Evolutionary conservation across 2,113 vertebrate species (phyloP), one percentile per base, ranked within the genome.

Genomic region (Panthera leo): DNA sequence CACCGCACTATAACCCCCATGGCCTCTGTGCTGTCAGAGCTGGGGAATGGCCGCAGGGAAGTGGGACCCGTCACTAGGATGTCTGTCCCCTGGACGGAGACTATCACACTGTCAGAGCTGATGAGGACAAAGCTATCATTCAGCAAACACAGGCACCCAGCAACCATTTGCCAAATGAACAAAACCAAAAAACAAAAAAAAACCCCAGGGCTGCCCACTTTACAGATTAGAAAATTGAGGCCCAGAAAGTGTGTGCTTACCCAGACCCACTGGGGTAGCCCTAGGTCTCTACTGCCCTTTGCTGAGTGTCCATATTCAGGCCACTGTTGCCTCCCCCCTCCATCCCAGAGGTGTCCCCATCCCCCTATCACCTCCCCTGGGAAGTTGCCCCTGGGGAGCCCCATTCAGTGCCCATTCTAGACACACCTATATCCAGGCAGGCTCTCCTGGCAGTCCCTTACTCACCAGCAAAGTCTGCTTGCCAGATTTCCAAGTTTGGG

Each of bases 401-500:
- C 91, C 39, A 8, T 5, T 14, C 27, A 25, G 61, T 10, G n/a
- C 39, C 36, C 42, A 29, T 31, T 83, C 75, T 53, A 53, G 36
- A 27, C 10, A 5, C 2, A 34, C 10, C 45, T 48, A 9, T 42
- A 67, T 36, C 90, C 19, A 6, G 42, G 70, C 53, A 48, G 94
- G 11, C 5, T 9, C 53, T 73, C 29, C 36, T 0, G 1, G 36
- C 16, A 78, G 21, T 25, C 55, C 23, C 42, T 80, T 91, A 97
- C 99, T 99, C 97, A 99, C 99, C 99, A 99, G 95, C 73, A 99
- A 96, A 85, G 98, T 98, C 95, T 99, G 99, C 98, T 99, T 99
- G 95, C 99, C 94, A 13, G 99, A 99, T 97, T 99, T 99, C 99
- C 99, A 99, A 45, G 99, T 99, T 98, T 99, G 99, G 1, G 99